Evolutionary conservation across 2,113 vertebrate species (phyloP).

Genomic region (Hippocampus comes): DNA sequence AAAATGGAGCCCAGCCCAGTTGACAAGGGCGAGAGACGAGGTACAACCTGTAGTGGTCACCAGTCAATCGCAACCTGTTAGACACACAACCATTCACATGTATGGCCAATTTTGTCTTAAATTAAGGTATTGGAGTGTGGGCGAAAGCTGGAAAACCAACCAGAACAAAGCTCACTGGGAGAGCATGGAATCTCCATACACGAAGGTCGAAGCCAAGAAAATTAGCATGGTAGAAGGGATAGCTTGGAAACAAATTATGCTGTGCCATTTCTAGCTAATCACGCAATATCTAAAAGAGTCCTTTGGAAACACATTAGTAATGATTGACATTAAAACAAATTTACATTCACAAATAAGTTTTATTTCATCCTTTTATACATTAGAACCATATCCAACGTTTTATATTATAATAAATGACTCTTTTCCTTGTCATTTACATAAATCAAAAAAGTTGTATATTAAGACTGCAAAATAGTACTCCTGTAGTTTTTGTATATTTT

Average conservation of each 20-base stretch:
- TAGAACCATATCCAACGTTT: conserved; percentile 74
- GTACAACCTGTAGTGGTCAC: neutral
- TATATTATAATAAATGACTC: conserved; percentile 74
- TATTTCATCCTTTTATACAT: conserved; percentile 74
- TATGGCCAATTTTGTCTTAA: too few species aligned
- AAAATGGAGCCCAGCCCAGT: too few species aligned
- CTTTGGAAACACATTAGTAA: neutral
- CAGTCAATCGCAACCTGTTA: neutral
- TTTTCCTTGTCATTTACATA: conserved; percentile 68
- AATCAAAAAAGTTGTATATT: conserved; percentile 68
- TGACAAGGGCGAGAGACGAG: too few species aligned
- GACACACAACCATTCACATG: neutral
- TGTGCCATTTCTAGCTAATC: neutral
- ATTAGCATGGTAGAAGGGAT: too few species aligned
- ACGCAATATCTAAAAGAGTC: neutral
- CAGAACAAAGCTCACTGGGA: too few species aligned
- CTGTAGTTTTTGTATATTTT: conserved; percentile 69
- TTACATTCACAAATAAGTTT: conserved; percentile 76
- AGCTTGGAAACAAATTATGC: neutral
- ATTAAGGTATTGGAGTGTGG: too few species aligned
- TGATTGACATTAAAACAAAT: neutral
- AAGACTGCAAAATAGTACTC: conserved; percentile 77
- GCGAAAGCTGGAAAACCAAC: too few species aligned
- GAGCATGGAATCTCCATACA: too few species aligned
- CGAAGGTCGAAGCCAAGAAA: too few species aligned